These are phyloP conservation scores for Hemicentrotus pulcherrimus DNA, from an alignment of 35 echinoderm and acorn worm species.

Conservation along the genomic window DNA sequence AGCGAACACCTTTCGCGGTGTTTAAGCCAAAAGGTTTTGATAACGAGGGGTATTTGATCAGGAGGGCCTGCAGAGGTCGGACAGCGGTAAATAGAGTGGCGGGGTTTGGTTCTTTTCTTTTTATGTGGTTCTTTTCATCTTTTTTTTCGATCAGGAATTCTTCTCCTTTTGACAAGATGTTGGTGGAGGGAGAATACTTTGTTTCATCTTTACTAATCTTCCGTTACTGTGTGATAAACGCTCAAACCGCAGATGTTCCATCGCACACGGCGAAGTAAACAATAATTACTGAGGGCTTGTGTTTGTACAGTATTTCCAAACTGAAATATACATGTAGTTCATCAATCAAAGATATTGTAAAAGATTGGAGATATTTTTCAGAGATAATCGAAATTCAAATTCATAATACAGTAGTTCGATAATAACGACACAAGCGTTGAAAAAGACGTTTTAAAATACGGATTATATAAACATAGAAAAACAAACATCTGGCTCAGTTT, in stretches of 20 bases:
- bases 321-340: too few species aligned
- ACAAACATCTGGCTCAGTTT: too few species aligned
- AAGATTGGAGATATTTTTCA: background rate
- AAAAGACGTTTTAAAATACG: too few species aligned
- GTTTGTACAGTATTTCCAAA: too few species aligned
- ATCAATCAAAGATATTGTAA: too few species aligned
- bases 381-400: background rate
- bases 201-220: background rate
- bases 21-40: background rate
- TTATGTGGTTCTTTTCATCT: background rate
- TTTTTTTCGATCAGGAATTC: background rate
- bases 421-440: too few species aligned
- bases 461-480: too few species aligned
- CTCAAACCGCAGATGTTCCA: background rate
- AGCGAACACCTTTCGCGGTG: background rate
- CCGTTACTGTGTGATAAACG: background rate
- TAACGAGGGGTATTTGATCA: conserved; percentile 6
- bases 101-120: background rate
- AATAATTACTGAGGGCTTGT: too few species aligned
- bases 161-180: background rate
- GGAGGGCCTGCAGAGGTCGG: background rate
- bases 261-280: background rate
- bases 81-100: background rate
- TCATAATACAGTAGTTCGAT: too few species aligned
- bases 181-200: background rate